Evolutionary conservation across 2,113 vertebrate species (phyloP).

Genomic region (Nipponia nippon): DNA sequence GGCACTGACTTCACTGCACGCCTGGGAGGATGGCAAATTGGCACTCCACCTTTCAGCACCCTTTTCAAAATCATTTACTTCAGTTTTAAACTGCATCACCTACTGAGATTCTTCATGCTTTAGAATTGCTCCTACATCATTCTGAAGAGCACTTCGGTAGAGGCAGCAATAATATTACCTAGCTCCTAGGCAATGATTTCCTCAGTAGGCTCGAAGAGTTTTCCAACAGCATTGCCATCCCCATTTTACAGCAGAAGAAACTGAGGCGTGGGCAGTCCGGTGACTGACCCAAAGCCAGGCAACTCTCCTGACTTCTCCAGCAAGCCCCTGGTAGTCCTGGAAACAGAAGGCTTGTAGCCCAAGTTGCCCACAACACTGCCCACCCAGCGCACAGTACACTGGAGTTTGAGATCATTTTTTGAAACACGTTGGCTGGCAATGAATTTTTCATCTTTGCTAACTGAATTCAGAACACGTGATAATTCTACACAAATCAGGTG

Average conservation of each 20-base stretch:
- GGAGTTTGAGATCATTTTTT: background rate
- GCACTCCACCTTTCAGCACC: background rate
- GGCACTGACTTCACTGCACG: rapidly evolving
- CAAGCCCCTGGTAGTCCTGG: background rate
- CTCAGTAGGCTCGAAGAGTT: no score
- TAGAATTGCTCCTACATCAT: background rate
- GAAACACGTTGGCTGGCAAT: background rate
- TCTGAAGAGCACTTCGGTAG: background rate
- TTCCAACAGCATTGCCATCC: rapidly evolving
- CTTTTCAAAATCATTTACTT: background rate
- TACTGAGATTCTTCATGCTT: background rate
- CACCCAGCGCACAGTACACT: rapidly evolving
- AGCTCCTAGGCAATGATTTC: background rate
- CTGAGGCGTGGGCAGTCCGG: rapidly evolving
- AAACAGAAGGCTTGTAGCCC: background rate
- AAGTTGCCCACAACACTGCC: background rate
- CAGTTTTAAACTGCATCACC: background rate
- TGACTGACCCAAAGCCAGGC: background rate
- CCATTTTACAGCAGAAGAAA: background rate
- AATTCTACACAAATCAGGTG: background rate
- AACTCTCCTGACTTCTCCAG: background rate
- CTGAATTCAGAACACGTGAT: background rate
- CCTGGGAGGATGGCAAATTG: background rate
- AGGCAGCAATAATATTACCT: background rate
- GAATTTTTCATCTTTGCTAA: background rate